Evolutionary conservation across 2,888 invertebrate species (phyloP), one percentile per base, ranked within the genome.

Genomic region (Ectemnius continuus): DNA sequence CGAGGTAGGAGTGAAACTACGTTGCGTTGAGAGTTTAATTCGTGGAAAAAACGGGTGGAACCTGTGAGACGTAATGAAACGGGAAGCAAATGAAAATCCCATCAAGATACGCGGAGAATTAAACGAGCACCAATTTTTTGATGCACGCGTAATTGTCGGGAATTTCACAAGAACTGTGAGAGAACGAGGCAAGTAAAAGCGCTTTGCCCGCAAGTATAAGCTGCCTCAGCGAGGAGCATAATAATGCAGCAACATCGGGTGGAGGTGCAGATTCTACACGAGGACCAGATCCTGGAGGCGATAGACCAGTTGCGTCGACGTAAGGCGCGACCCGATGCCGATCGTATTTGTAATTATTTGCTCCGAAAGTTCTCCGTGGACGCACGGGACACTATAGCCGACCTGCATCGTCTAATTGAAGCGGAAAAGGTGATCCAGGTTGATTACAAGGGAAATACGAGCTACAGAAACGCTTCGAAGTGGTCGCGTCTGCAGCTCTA

Each of bases 381-480:
- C 86, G 93, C 94, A 61, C 92, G 92, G 79, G 95, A 95, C 81
- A 94, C 95, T 18, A 94, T 94, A 87, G 92, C 94, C 74, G 95
- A 95, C 91, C 92, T 97, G 48, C 95, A 95, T 88, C 93, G 94
- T 89, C 94, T 97, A 85, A 94, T 96, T 14, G 95, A 95, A 84
- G 94, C 94, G 74, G 95, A 95, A 88, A 93, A 94, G 84, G 95
- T 97, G 68, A 93, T 95, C 80, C 95, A 95, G 93, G 97, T 97
- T 45, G 95, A 96, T 88, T 97, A 96, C 91, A 97, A 97, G 91
- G 96, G 96, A 86, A 95, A 94, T 91, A 95, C 95, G 82, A 96
- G 96, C 92, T 97, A 97, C 89, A 93, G 97, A 85, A 96, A 96
- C 92, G 95, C 96, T 61, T 94, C 95, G 64, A 96, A 94, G 92